phyloP scores from a whole-genome alignment of 2,113 vertebrate species.

The Varanus salvator region DNA sequence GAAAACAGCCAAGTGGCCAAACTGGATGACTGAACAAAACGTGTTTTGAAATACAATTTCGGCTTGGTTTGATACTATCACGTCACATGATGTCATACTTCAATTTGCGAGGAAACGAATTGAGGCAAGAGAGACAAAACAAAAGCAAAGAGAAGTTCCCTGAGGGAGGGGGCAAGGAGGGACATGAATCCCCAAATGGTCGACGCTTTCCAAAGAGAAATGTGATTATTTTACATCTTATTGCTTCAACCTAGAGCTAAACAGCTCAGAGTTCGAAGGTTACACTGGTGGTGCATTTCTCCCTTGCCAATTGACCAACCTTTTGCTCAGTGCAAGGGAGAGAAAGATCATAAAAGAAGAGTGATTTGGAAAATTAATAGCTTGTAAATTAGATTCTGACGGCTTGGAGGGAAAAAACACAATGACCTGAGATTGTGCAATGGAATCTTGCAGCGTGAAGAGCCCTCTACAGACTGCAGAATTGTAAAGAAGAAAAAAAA shows the following conservation, averaged over 20 bases:
- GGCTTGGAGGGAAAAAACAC: conserved; percentile 27
- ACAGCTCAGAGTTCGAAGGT: conserved; percentile 15
- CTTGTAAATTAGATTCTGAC: conserved; percentile 69
- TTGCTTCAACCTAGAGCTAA: neutral
- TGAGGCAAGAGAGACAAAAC: conserved; percentile 29
- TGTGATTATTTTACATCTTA: conserved; percentile 1
- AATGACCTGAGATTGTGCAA: conserved; percentile 59
- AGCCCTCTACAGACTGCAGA: conserved; percentile 43
- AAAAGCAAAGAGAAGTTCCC: conserved; percentile 32
- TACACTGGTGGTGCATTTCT: neutral
- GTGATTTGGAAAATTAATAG: conserved; percentile 62
- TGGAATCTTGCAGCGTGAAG: conserved; percentile 44
- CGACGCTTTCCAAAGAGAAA: conserved; percentile 41
- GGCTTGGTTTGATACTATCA: conserved; percentile 22
- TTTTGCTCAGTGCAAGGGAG: neutral
- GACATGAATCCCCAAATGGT: conserved; percentile 7
- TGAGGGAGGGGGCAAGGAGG: neutral
- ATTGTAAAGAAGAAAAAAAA: conserved; percentile 28
- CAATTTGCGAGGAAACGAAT: conserved; percentile 37
- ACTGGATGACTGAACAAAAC: neutral
- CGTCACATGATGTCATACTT: conserved; percentile 37
- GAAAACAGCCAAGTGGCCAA: neutral
- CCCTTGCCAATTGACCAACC: neutral
- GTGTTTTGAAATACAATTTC: conserved; percentile 38
- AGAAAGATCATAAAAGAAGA: neutral